phyloP scores from a whole-genome alignment of 2,797 vertebrate species.

The Megalops cyprinoides region DNA sequence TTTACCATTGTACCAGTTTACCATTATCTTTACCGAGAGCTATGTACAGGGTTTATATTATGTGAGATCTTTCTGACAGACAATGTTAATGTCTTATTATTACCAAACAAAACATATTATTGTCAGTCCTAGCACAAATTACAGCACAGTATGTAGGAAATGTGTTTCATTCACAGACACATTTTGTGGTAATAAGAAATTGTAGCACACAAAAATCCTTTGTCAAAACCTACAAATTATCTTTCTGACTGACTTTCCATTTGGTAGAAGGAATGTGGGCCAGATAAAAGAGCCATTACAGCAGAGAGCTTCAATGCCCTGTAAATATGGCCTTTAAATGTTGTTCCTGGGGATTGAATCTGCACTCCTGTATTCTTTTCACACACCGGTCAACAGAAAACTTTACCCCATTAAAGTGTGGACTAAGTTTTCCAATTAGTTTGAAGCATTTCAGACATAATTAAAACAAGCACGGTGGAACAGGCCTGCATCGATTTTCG shows the following conservation, averaged over 20 bases:
- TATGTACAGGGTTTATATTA: too few species aligned
- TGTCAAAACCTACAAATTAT: too few species aligned
- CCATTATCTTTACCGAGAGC: too few species aligned
- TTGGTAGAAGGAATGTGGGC: constrained; percentile 5
- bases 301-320: not conserved
- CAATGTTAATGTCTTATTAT: not conserved
- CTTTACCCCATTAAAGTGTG: constrained; percentile 5
- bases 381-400: not conserved
- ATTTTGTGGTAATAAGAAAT: too few species aligned
- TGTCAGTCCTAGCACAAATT: not conserved
- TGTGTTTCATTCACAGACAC: too few species aligned
- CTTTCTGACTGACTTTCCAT: not conserved
- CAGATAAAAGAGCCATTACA: not conserved
- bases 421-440: constrained; percentile 30
- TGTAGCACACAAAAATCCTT: too few species aligned
- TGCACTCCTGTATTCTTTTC: not conserved
- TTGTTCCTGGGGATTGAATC: not conserved
- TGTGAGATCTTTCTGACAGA: too few species aligned
- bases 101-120: not conserved
- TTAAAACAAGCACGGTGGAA: not conserved
- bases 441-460: not conserved
- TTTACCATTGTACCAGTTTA: too few species aligned
- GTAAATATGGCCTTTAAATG: constrained; percentile 1
- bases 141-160: not conserved
- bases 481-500: constrained; percentile 18